Base-by-base conservation (phyloP, 2,113 vertebrate genomes). In the Ophiodon elongatus region DNA sequence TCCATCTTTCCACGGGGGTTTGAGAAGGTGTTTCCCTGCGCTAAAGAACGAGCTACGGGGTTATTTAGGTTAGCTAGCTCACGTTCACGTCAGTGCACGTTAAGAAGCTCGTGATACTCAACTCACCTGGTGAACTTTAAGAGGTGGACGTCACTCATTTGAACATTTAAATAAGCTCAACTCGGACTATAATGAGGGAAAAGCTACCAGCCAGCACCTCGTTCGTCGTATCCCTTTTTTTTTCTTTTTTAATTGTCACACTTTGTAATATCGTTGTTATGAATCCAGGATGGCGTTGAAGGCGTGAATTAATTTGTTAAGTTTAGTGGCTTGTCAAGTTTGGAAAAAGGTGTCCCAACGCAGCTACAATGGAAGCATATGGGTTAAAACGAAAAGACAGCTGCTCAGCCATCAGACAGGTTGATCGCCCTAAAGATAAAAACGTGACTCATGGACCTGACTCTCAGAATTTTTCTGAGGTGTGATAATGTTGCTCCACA, bases 101-200 rank as follows among this genome's bases (percentile, higher is more conserved):
- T 35, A 33, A 65, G 60, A 29, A 68, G 82, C 80, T 74, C 60
- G 56, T 60, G 54, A 65, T 27, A n/a, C 57, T 73, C 33, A 79
- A 79, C 79, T 90, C 78, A 93, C 91, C 91, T 89, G 88, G 64
- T 89, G 76, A 80, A 90, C 81, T 88, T 89, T 59, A 13, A 60
- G 45, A 71, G 43, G 13, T 68, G 68, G 23, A 85, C 50, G 27
- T 83, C 80, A 84, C 67, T 77, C 80, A 59, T 60, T 65, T n/a
- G n/a, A 63, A 70, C 74, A 63, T 35, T 45, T 4, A 45, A 13
- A 73, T 0, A 1, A 25, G 2, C 7, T 15, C 3, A 31, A 3
- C 9, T 45, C 13, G 0, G 14, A 6, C 1, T 77, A 25, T 64
- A 59, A 59, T 43, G 11, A 37, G 13, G 5, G 2, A 6, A 50